Conservation (phyloP, 1,140 invertebrate genomes). For the Temnothorax nylanderi region DNA sequence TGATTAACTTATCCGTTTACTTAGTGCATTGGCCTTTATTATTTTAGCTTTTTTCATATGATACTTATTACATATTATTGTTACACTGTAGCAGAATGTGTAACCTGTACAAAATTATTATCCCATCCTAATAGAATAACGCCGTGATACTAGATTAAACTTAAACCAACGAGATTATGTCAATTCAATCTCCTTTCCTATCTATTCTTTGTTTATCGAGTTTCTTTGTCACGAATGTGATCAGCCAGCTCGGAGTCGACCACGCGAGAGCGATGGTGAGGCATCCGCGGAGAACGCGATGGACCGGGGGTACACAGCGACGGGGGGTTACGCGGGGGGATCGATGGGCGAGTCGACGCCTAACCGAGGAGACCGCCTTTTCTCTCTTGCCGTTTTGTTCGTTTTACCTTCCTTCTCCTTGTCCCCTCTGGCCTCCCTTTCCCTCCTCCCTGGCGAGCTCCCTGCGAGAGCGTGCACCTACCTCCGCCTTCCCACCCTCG, state of each 20-base stretch:
- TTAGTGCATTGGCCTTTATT: background rate
- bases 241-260: slow-evolving; percentile 59
- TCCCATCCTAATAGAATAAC: background rate
- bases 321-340: slow-evolving; percentile 68
- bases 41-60: background rate
- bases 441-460: slow-evolving; percentile 56
- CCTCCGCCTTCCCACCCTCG: slow-evolving; percentile 56
- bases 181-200: background rate
- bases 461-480: slow-evolving; percentile 38
- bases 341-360: slow-evolving; percentile 82
- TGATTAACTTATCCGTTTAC: background rate
- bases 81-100: too few relatives aligned
- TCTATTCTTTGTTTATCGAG: slow-evolving; percentile 2
- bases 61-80: background rate
- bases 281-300: slow-evolving; percentile 50
- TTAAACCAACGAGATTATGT: background rate
- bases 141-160: background rate
- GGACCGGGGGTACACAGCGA: slow-evolving; percentile 44
- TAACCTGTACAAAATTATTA: background rate
- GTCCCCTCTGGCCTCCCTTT: slow-evolving; percentile 55
- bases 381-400: slow-evolving; percentile 49
- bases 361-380: slow-evolving; percentile 83
- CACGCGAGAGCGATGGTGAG: slow-evolving; percentile 70
- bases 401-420: slow-evolving; percentile 47
- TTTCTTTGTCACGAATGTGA: slow-evolving; percentile 64